Percentiles rank a stretch among this genome's conserved stretches.
phyloP scores from a whole-genome alignment of 2,113 vertebrate species.

The Pomatorhinus ruficollis region DNA sequence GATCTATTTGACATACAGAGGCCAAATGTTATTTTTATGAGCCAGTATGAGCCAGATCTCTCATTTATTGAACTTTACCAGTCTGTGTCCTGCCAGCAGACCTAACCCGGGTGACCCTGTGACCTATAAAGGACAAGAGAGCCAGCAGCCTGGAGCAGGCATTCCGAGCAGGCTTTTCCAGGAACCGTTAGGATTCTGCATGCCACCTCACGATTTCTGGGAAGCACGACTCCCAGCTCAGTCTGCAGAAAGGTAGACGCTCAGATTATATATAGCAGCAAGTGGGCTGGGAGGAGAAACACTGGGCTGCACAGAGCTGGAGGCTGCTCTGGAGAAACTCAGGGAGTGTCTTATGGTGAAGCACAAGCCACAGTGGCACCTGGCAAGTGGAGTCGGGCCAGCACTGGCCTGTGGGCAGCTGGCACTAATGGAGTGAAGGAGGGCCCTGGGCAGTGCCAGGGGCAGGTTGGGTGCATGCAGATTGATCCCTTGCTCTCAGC shows the following conservation, averaged over 20 bases:
- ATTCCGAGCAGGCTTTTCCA: not conserved
- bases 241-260: constrained; percentile 21
- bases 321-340: constrained; percentile 1
- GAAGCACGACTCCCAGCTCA: not conserved
- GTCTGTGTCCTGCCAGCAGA: not conserved
- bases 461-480: not conserved
- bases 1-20: not conserved
- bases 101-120: not conserved
- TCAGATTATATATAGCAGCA: constrained; percentile 26
- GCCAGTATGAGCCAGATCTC: not conserved
- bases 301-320: not conserved
- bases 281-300: constrained; percentile 38
- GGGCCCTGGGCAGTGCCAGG: not conserved
- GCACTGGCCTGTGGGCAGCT: not conserved
- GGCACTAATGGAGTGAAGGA: not conserved
- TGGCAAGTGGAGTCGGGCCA: accelerated
- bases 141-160: not conserved
- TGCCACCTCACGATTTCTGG: not conserved
- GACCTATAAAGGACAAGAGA: not conserved
- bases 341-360: not conserved
- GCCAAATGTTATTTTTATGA: not conserved
- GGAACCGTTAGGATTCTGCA: not conserved
- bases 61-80: not conserved
- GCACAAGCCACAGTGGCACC: not conserved
- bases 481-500: not conserved